A percentile compares a stretch with the other conserved stretches of the same genome.
These are phyloP conservation scores for Scolanthus callimorphus DNA, from an alignment of 92 coral and sea anemone genomes.

Conservation along the genomic window DNA sequence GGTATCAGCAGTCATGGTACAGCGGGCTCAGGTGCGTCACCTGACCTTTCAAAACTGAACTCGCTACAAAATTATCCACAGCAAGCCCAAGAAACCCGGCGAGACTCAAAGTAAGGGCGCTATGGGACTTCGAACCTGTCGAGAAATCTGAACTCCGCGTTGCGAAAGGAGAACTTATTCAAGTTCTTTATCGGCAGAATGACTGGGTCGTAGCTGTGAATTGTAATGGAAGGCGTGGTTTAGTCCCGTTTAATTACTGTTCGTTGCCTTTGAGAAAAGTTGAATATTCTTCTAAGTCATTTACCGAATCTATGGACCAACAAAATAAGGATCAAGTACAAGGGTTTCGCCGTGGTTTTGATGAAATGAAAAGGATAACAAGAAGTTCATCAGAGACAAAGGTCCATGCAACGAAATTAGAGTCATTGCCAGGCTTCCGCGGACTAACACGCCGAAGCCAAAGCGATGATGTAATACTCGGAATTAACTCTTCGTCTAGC, in stretches of 20 bases:
- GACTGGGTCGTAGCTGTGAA: constrained; percentile 55
- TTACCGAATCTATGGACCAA: neutral
- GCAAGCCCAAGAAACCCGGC: constrained; percentile 56
- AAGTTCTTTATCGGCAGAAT: constrained; percentile 49
- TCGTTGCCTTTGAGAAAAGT: constrained; percentile 54
- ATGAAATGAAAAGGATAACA: constrained; percentile 1
- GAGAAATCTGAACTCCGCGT: constrained; percentile 45
- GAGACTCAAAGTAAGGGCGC: constrained; percentile 46
- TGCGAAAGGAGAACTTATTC: constrained; percentile 64
- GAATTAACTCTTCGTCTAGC: constrained; percentile 36
- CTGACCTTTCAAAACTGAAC: constrained; percentile 76
- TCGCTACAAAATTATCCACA: constrained; percentile 40
- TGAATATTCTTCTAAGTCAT: constrained; percentile 2
- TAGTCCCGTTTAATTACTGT: constrained; percentile 76
- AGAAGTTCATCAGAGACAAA: constrained; percentile 1
- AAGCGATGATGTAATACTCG: constrained; percentile 33
- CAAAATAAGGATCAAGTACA: neutral
- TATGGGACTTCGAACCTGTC: constrained; percentile 51
- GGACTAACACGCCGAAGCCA: constrained; percentile 17
- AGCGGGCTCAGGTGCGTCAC: constrained; percentile 42
- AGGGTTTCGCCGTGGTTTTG: constrained; percentile 1
- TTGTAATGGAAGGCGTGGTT: constrained; percentile 46
- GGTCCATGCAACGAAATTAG: constrained; percentile 4
- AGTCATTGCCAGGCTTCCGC: constrained; percentile 23
- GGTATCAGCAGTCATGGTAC: constrained; percentile 70